Evolutionary conservation across 2,113 vertebrate species (phyloP), one percentile per base, ranked within the genome.

Genomic region (Labrus mixtus): DNA sequence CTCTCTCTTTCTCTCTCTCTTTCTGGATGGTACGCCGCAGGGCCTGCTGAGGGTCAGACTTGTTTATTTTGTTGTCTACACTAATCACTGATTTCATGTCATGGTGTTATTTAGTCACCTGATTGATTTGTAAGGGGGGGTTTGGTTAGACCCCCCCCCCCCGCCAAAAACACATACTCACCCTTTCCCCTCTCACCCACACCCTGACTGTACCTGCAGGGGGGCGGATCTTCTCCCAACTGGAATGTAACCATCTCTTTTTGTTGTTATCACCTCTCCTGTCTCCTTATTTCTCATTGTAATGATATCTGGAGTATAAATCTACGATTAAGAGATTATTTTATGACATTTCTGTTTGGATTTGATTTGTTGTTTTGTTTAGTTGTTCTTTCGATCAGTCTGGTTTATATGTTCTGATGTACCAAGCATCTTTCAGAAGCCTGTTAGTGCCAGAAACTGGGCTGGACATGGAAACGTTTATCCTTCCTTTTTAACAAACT

Each of bases 161-260:
- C 43, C 0, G 16, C 3, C 46, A 48, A 15, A 19, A 16, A 41
- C 39, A 6, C n/a, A 43, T 11, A 11, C 39, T 2, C 46, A 48
- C 16, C 4, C 43, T 5, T 23, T 23, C 8, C 19, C 10, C 6
- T 13, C 19, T 25, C 20, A 4, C 16, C 46, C 4, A 37, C 20
- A 13, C 11, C 13, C 22, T 23, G 25, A 33, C 65, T 23, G 7
- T 11, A 74, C 33, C 10, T 43, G 36, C 46, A 19, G 41, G 39
- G 65, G 46, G 68, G 58, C 25, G 23, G 36, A 3, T 63, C 64
- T 20, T 58, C 48, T 50, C 64, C 43, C 45, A 59, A 36, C 60
- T 71, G 54, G 76, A 79, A 67, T 67, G 71, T 67, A 75, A 71
- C 50, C 50, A 67, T 56, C 17, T 15, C 55, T 12, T 51, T 70